These are phyloP conservation scores for Centrocercus urophasianus DNA, from an alignment of 2,113 vertebrate species.

Conservation along the genomic window DNA sequence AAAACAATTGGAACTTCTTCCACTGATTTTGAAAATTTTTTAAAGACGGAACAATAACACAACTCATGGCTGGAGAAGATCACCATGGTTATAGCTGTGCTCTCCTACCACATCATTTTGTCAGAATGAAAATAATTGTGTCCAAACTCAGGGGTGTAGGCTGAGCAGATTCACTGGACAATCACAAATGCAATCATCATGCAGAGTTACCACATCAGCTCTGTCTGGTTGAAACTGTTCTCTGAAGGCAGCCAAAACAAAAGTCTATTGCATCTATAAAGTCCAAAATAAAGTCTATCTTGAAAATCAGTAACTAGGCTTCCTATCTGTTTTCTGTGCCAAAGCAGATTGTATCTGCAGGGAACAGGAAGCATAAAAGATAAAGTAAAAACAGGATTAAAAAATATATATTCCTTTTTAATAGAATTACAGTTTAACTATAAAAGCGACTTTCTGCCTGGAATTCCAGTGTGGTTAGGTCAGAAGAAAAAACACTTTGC, in stretches of 20 bases:
- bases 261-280: not conserved
- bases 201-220: conserved; percentile 22
- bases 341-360: not conserved
- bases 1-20: not conserved
- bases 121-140: not conserved
- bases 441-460: not conserved
- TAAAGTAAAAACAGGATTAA: not conserved
- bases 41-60: not conserved
- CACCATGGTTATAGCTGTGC: not conserved
- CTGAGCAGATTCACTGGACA: conserved; percentile 15
- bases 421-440: not conserved
- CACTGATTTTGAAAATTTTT: not conserved
- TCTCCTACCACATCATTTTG: conserved; percentile 6
- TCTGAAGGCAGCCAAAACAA: conserved; percentile 27
- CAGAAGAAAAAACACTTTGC: not conserved
- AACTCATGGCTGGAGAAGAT: not conserved
- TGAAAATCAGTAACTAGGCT: conserved; percentile 8
- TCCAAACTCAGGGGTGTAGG: not conserved
- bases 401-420: not conserved
- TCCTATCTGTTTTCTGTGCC: not conserved
- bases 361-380: not conserved
- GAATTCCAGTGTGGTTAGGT: not conserved
- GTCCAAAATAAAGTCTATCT: not conserved
- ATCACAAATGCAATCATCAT: conserved; percentile 21
- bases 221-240: conserved; percentile 14